A percentile compares a stretch with the other conserved stretches of the same genome.
phyloP scores from a whole-genome alignment of 2,113 vertebrate genomes.

The Zeus faber region DNA sequence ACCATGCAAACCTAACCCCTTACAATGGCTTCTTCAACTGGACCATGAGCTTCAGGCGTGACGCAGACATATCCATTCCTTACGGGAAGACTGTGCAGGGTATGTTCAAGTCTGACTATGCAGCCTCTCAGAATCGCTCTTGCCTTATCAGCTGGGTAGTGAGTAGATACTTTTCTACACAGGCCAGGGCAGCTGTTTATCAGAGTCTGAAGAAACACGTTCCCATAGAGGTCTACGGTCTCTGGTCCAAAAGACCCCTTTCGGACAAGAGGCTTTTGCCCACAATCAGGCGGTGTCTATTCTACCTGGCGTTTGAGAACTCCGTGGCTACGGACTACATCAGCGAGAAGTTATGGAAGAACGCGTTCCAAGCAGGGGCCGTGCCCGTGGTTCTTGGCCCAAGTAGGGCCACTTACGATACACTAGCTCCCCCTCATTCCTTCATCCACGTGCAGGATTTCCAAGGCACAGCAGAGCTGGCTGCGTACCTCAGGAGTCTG shows the following conservation, averaged over 20 bases:
- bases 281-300: conserved; percentile 66
- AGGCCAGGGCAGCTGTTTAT: conserved; percentile 55
- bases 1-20: conserved; percentile 61
- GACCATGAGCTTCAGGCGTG: conserved; percentile 84
- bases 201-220: conserved; percentile 53
- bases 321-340: conserved; percentile 74
- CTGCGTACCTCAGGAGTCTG: conserved; percentile 44
- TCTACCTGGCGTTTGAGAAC: conserved; percentile 85
- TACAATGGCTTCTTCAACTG: conserved; percentile 82
- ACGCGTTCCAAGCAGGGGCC: conserved; percentile 56
- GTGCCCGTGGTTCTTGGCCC: conserved; percentile 76
- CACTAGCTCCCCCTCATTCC: conserved; percentile 62
- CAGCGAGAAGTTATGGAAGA: conserved; percentile 79
- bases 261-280: conserved; percentile 25
- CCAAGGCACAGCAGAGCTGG: conserved; percentile 48
- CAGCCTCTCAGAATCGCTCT: conserved; percentile 63
- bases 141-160: conserved; percentile 78
- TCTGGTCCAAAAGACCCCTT: conserved; percentile 32
- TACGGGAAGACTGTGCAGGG: conserved; percentile 76
- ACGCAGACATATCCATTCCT: conserved; percentile 84
- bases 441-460: conserved; percentile 82
- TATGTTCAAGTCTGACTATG: accelerated
- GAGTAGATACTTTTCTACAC: conserved; percentile 59
- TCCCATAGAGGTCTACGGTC: conserved; percentile 61
- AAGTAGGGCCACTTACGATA: conserved; percentile 62